Evolutionary conservation across 2,797 vertebrate genomes (phyloP).

Genomic region (Dendrocincla tyrannina): DNA sequence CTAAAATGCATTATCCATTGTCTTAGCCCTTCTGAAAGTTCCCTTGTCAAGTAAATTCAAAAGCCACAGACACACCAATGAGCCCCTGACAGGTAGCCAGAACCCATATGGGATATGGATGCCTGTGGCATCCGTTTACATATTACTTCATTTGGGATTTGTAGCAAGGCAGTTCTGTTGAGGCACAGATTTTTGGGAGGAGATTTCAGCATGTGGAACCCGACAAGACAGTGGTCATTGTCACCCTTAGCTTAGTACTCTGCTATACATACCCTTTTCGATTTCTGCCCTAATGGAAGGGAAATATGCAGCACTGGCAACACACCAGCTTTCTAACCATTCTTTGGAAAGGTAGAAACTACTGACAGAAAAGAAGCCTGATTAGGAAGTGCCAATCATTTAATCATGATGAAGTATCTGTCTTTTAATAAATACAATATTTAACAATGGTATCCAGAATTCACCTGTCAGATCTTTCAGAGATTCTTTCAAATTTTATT

Average conservation of each 20-base stretch:
- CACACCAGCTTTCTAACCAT: not conserved
- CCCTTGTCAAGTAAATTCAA: not conserved
- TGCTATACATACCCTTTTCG: not conserved
- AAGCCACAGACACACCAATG: not conserved
- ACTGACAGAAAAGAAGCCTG: not conserved
- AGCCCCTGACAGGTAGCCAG: not conserved
- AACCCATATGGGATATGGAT: not conserved
- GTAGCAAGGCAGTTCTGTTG: not conserved
- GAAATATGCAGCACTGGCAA: not conserved
- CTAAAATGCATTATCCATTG: rapidly evolving
- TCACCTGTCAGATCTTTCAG: not conserved
- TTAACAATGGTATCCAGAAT: not conserved
- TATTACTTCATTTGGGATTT: not conserved
- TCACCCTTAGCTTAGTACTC: not conserved
- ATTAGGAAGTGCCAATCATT: not conserved
- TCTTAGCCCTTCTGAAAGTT: not conserved
- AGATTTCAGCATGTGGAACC: not conserved
- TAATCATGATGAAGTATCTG: not conserved
- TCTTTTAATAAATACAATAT: not conserved
- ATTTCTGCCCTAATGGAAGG: not conserved
- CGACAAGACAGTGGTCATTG: not conserved
- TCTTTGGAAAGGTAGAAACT: not conserved
- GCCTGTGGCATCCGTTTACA: not conserved
- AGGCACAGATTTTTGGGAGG: not conserved
- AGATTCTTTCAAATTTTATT: not conserved